Conservation (phyloP, 2,888 invertebrate species). For the Hydriomena furcata region DNA sequence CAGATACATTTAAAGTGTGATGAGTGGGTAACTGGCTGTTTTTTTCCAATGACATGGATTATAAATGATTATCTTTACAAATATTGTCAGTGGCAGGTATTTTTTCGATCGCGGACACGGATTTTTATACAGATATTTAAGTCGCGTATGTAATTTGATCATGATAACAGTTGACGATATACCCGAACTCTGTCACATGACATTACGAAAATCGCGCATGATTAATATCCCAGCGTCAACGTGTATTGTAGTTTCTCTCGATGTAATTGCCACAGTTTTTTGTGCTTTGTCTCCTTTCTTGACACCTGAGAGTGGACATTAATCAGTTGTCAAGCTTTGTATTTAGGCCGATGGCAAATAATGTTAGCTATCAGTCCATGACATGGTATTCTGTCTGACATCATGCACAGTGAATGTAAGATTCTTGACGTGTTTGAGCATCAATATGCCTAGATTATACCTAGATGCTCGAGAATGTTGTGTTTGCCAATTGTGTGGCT, state of each 20-base stretch:
- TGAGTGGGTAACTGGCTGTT: conserved; percentile 45
- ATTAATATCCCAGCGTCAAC: conserved; percentile 65
- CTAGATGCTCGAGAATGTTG: conserved; percentile 44
- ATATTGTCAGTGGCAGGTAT: conserved; percentile 51
- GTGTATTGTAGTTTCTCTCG: conserved; percentile 61
- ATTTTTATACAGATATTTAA: conserved; percentile 45
- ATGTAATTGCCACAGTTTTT: conserved; percentile 68
- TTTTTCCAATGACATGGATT: conserved; percentile 45
- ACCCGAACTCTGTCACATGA: conserved; percentile 55
- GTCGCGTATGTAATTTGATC: conserved; percentile 46
- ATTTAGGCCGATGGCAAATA: conserved; percentile 63
- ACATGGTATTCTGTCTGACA: conserved; percentile 59
- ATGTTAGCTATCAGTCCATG: conserved; percentile 65
- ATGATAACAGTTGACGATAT: conserved; percentile 51
- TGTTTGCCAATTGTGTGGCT: conserved; percentile 40
- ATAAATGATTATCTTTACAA: conserved; percentile 52
- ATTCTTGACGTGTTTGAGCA: conserved; percentile 55
- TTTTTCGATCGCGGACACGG: conserved; percentile 52
- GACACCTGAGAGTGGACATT: conserved; percentile 73
- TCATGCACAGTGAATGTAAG: conserved; percentile 53
- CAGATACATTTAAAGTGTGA: conserved; percentile 46
- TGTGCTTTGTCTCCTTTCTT: conserved; percentile 62
- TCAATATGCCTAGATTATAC: conserved; percentile 52
- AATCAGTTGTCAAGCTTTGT: conserved; percentile 76
- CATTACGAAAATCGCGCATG: conserved; percentile 59